Evolutionary conservation across 2,888 invertebrate genomes (phyloP), one percentile per base, ranked within the genome.

Genomic region (Scaptomyza parva): DNA sequence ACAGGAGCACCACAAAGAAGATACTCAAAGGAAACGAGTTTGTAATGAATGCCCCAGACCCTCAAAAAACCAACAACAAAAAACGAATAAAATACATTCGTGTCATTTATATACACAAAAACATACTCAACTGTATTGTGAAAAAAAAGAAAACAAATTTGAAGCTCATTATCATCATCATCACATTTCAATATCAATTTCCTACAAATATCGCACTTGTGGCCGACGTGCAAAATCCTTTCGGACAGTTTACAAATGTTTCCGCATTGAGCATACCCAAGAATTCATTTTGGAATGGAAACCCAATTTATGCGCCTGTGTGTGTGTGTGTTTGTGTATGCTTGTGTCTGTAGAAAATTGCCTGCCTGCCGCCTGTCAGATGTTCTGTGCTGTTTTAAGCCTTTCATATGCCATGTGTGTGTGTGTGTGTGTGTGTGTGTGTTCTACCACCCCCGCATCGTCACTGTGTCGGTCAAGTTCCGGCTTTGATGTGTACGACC

Each of bases 171-270:
- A 83, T 74, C 81, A 83, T 84, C 55, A n/a, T n/a, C n/a, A n/a
- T n/a, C 71, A 53, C 68, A 80, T 79, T 83, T 80, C 84, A 79
- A 79, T 79, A 79, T 83, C 80, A 83, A 83, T 83, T 70, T 83
- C 74, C 57, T 12, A 57, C 57, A 63, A 47, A 59, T 22, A 41
- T 62, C 57, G 43, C 41, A 37, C 57, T 67, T 58, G 57, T 41
- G 44, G 79, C 28, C 63, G 70, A 69, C 83, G 79, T 67, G 83
- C 41, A 60, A 79, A 79, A 83, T 79, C 79, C 84, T 70, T 82
- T 78, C 57, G 60, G 76, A 72, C 70, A 57, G 70, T 51, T 64
- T 57, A 72, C 76, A 76, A 74, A 76, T 66, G 67, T 62, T 28
- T 44, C 40, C 28, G 39, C 57, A 33, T 35, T 45, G 45, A 44